Evolutionary conservation across 2,113 vertebrate genomes (phyloP), one percentile per base, ranked within the genome.

Genomic region (Merops nubicus): DNA sequence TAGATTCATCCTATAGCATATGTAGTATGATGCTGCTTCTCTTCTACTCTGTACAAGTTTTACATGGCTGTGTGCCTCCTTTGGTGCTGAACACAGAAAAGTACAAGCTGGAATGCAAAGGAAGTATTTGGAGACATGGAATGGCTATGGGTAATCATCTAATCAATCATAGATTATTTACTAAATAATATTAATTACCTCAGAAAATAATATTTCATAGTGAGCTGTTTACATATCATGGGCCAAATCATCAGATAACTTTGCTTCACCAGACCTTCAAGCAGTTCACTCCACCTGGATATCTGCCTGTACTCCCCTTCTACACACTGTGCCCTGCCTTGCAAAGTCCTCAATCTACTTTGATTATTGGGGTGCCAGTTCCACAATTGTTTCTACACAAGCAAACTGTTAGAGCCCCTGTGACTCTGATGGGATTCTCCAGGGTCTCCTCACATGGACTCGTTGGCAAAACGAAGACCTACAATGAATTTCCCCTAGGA

Each of bases 1-100:
- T 97, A 97, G 97, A 96, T 94, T 96, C 21, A 67, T 92, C 91
- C 97, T 28, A 65, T 54, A 74, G 59, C 96, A 96, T 94, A 97
- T 97, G 96, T 97, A 97, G 97, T 97, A 97, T 8, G 90, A 97
- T 98, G 98, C 98, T 98, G 98, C 98, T 99, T 98, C 96, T 98
- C 95, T 96, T 98, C 96, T 97, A 88, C 81, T 97, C 96, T 36
- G 94, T 96, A 95, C 56, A 63, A 90, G 96, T 93, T 98, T 97
- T 97, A 92, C 81, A 82, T 79, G 97, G 98, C 97, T 98, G 88
- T 96, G 96, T 97, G 96, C 91, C 97, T 97, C 97, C 92, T 96
- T 93, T 89, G 97, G 97, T 97, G 94, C 95, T 96, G 76, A 94
- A 87, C 59, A 87, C 50, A 91, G 70, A 69, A 93, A 97, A 92